Evolutionary conservation across 2,888 invertebrate genomes (phyloP).

Genomic region (Eupithecia exiguata): DNA sequence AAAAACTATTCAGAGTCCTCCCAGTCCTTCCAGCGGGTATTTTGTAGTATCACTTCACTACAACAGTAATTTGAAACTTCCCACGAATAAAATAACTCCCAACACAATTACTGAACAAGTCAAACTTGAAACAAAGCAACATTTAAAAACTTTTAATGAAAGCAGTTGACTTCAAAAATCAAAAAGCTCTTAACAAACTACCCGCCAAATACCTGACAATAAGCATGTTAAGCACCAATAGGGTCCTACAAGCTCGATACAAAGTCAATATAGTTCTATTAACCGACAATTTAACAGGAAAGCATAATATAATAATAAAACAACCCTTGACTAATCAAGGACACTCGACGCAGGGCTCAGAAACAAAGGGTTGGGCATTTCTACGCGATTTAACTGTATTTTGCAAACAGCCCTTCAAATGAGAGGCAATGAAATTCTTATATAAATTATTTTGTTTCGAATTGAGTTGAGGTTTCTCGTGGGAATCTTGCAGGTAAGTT

Average conservation of each 20-base stretch:
- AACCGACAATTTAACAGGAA: constrained; percentile 28
- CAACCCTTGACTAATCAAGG: constrained; percentile 65
- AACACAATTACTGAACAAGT: constrained; percentile 11
- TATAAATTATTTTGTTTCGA: constrained; percentile 62
- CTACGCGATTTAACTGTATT: constrained; percentile 74
- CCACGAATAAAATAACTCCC: constrained; percentile 26
- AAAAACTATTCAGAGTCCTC: background rate
- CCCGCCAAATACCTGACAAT: constrained; percentile 16
- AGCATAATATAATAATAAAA: constrained; percentile 34
- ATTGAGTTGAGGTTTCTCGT: constrained; percentile 55
- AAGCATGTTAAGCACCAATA: background rate
- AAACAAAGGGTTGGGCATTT: constrained; percentile 69
- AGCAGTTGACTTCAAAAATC: constrained; percentile 28
- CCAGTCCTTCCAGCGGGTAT: background rate
- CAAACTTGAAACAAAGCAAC: constrained; percentile 24
- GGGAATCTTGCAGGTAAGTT: constrained; percentile 53
- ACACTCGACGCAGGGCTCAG: constrained; percentile 49
- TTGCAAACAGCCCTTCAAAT: constrained; percentile 74
- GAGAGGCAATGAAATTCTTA: constrained; percentile 63
- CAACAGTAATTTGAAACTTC: constrained; percentile 15
- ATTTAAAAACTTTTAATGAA: constrained; percentile 12
- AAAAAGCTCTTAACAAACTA: constrained; percentile 33
- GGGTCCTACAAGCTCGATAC: constrained; percentile 37
- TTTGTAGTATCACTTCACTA: background rate
- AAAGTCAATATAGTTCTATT: constrained; percentile 45